Percentiles rank a stretch among this genome's conserved stretches.
Evolutionary conservation across 1,140 invertebrate species (phyloP).

Genomic region (Sarcophaga peregrina): DNA sequence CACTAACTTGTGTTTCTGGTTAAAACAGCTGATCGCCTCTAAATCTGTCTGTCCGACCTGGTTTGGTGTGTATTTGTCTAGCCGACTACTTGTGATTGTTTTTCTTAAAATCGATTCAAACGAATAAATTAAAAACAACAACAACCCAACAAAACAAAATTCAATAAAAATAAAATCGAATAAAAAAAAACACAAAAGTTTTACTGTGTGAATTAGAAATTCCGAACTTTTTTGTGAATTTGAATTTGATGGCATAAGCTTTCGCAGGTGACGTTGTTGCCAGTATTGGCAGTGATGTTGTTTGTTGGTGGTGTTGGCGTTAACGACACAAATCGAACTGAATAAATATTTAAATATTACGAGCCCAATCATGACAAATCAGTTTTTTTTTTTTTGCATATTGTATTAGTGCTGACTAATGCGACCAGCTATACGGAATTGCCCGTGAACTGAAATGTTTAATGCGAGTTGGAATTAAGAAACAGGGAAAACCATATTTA

Average conservation of each 20-base stretch:
- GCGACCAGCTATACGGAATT: neutral
- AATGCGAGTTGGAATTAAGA: no score
- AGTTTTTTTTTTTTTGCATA: neutral
- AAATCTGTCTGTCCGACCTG: neutral
- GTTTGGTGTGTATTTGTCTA: neutral
- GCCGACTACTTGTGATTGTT: slow-evolving; percentile 16
- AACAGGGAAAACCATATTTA: no score
- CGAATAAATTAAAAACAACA: neutral
- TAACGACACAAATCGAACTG: neutral
- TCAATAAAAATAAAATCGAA: no score
- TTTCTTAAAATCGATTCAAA: neutral
- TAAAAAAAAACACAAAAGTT: slow-evolving; percentile 19
- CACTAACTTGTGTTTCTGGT: no score
- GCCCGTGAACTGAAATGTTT: no score
- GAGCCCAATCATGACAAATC: slow-evolving; percentile 14
- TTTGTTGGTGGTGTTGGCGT: neutral
- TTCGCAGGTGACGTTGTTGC: neutral
- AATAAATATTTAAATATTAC: slow-evolving; percentile 27
- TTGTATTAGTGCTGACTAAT: neutral
- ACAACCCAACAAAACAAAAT: no score
- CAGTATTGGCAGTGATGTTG: neutral
- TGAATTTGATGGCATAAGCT: slow-evolving; percentile 17
- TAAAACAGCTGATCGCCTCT: no score
- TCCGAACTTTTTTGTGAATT: slow-evolving; percentile 21
- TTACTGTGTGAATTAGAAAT: slow-evolving; percentile 33